Conservation (phyloP, 2,888 invertebrate species). For the Lottia gigantea region DNA sequence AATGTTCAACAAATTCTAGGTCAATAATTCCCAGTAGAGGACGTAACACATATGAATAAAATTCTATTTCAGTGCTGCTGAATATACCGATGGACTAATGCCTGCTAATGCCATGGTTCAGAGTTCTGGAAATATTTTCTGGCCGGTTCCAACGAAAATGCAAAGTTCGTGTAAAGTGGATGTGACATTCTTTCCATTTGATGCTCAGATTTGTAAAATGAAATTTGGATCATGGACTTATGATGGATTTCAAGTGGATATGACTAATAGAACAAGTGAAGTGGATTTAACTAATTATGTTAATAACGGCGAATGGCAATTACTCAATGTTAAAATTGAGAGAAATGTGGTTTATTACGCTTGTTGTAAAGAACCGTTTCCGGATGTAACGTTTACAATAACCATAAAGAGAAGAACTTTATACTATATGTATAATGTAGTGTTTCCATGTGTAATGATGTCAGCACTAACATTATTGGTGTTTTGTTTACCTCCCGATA, state of each 20-base stretch:
- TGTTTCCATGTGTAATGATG: slow-evolving; percentile 75
- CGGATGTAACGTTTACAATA: slow-evolving; percentile 68
- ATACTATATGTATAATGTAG: slow-evolving; percentile 72
- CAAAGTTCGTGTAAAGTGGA: slow-evolving; percentile 72
- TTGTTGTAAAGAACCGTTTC: slow-evolving; percentile 65
- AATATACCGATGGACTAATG: slow-evolving; percentile 73
- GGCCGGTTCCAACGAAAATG: slow-evolving; percentile 74
- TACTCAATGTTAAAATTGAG: slow-evolving; percentile 52
- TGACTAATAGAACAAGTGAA: slow-evolving; percentile 29
- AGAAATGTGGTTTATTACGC: slow-evolving; percentile 63
- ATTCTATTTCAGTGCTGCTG: slow-evolving; percentile 70
- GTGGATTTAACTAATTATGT: slow-evolving; percentile 65
- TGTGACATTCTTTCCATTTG: slow-evolving; percentile 73
- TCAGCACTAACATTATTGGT: slow-evolving; percentile 74
- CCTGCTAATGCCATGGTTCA: slow-evolving; percentile 72
- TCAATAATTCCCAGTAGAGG: too few relatives aligned
- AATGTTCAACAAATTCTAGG: too few relatives aligned
- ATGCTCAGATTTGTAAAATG: slow-evolving; percentile 71
- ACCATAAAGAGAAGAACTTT: slow-evolving; percentile 71
- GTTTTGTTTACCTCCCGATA: slow-evolving; percentile 72
- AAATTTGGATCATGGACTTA: slow-evolving; percentile 73
- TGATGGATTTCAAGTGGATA: slow-evolving; percentile 69
- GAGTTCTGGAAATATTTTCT: slow-evolving; percentile 72
- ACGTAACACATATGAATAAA: background rate
- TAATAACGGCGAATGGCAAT: slow-evolving; percentile 65